phyloP scores from a whole-genome alignment of 2,797 vertebrate species.

The Muscicapa striata region DNA sequence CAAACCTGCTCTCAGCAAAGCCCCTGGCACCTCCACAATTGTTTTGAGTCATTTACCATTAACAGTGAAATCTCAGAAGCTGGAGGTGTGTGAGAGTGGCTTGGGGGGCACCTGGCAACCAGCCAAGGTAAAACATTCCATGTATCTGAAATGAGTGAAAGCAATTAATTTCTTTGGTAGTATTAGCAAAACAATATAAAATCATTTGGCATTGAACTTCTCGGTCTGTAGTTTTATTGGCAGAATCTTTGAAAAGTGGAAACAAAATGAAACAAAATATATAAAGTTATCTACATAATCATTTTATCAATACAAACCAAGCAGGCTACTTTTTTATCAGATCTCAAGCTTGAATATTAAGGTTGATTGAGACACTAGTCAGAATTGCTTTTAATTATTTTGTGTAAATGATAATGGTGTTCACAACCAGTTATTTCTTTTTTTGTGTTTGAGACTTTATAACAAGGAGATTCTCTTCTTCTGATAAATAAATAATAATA shows the following conservation, averaged over 20 bases:
- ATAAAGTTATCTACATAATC: neutral
- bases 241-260: neutral
- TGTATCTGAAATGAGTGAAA: neutral
- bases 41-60: neutral
- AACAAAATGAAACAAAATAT: neutral
- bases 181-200: neutral
- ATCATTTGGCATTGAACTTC: neutral
- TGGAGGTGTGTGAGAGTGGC: rapidly evolving
- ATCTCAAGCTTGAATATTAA: neutral
- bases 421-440: neutral
- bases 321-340: neutral
- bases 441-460: neutral
- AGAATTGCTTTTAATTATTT: neutral
- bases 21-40: neutral
- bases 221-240: neutral
- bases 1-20: neutral
- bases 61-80: neutral
- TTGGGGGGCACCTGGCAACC: neutral
- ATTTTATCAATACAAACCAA: neutral
- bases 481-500: neutral
- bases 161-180: neutral
- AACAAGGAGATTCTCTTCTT: neutral
- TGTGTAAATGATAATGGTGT: neutral
- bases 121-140: neutral
- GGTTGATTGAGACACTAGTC: neutral